Evolutionary conservation across 1,140 invertebrate species (phyloP).

Genomic region (Parasteatoda tepidariorum): DNA sequence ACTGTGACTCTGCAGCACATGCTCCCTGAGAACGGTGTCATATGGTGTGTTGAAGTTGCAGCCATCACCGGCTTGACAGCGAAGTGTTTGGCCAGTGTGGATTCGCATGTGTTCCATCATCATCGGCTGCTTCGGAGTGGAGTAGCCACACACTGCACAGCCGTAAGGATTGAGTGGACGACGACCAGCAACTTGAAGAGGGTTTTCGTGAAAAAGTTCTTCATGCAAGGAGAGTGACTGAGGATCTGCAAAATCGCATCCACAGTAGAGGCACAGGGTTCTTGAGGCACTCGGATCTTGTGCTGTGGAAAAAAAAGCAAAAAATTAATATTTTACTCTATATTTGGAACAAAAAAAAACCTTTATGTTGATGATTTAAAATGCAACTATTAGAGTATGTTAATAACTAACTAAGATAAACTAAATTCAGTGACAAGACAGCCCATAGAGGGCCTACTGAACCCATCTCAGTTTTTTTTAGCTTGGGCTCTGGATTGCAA

Average conservation of each 20-base stretch:
- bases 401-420: too few species aligned
- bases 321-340: too few species aligned
- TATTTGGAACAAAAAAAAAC: too few species aligned
- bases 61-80: constrained; percentile 65
- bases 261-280: constrained; percentile 70
- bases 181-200: constrained; percentile 53
- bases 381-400: too few species aligned
- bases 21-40: constrained; percentile 65
- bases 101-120: constrained; percentile 71
- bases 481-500: too few species aligned
- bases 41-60: constrained; percentile 66
- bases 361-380: too few species aligned
- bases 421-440: too few species aligned
- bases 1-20: constrained; percentile 65
- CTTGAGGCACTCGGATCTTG: constrained; percentile 65
- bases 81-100: constrained; percentile 68
- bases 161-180: constrained; percentile 65
- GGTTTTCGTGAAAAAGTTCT: constrained; percentile 67
- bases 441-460: too few species aligned
- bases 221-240: constrained; percentile 70
- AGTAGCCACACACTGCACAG: constrained; percentile 69
- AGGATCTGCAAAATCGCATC: constrained; percentile 72
- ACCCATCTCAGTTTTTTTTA: too few species aligned
- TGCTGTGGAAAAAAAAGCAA: neutral
- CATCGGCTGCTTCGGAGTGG: constrained; percentile 67